These are phyloP conservation scores for Epinotia demarniana DNA, from an alignment of 2,888 invertebrate genomes.

Conservation along the genomic window DNA sequence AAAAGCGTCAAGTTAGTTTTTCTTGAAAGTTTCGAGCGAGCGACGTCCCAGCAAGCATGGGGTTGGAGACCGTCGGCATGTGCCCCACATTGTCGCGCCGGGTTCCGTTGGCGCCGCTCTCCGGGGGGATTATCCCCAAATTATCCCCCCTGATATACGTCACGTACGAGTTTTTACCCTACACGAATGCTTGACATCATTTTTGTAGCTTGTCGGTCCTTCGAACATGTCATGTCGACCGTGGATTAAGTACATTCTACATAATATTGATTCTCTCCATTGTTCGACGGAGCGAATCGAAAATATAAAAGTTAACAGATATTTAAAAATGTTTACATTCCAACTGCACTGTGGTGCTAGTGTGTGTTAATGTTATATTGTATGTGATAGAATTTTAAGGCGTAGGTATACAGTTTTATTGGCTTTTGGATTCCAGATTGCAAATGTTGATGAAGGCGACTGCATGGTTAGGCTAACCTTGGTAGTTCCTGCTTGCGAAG, in stretches of 20 bases:
- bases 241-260: slow-evolving; percentile 18
- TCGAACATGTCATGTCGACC: slow-evolving; percentile 27
- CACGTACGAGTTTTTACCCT: slow-evolving; percentile 50
- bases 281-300: slow-evolving; percentile 14
- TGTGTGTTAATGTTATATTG: not conserved
- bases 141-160: slow-evolving; percentile 52
- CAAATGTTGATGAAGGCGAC: no score
- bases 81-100: slow-evolving; percentile 65
- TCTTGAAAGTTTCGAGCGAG: not conserved
- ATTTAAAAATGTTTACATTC: slow-evolving; percentile 14
- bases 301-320: slow-evolving; percentile 16
- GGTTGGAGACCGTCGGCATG: slow-evolving; percentile 54
- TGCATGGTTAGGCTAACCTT: no score
- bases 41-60: slow-evolving; percentile 45
- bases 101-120: slow-evolving; percentile 46
- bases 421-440: no score
- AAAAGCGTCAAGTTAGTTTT: slow-evolving; percentile 1
- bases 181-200: slow-evolving; percentile 41
- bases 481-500: no score
- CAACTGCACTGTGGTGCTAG: not conserved
- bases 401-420: no score
- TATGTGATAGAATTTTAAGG: not conserved
- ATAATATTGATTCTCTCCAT: slow-evolving; percentile 24
- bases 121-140: slow-evolving; percentile 59
- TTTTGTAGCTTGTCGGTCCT: slow-evolving; percentile 42